Percentiles rank a stretch among this genome's conserved stretches.
phyloP scores from a whole-genome alignment of 2,888 invertebrate genomes.

The Eugnorisma glareosa region DNA sequence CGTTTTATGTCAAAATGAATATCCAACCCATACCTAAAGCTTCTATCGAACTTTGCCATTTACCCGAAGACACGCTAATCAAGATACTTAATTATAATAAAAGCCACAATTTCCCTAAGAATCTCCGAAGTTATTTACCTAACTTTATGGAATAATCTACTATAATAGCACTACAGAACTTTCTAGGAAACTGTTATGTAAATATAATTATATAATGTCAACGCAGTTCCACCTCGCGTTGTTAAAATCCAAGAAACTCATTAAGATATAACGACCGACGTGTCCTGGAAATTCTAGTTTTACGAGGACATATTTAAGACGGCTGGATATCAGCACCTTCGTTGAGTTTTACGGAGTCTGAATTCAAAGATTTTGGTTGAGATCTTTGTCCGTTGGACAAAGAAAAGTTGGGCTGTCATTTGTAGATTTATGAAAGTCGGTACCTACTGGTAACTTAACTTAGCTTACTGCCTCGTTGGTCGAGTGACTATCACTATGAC shows the following conservation, averaged over 20 bases:
- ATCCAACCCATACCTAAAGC: neutral
- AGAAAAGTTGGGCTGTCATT: neutral
- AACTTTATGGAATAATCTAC: conserved; percentile 20
- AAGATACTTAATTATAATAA: conserved; percentile 19
- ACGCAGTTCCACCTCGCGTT: conserved; percentile 36
- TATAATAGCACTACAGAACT: conserved; percentile 36
- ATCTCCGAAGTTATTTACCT: conserved; percentile 38
- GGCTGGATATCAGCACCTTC: conserved; percentile 6
- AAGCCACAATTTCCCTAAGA: conserved; percentile 34
- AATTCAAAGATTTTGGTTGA: neutral
- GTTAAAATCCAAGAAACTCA: conserved; percentile 59
- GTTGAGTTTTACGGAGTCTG: conserved; percentile 12
- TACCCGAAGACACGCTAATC: neutral
- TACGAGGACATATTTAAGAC: conserved; percentile 45
- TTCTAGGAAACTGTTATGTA: conserved; percentile 36
- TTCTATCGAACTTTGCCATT: conserved; percentile 7
- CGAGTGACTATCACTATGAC: too few relatives aligned
- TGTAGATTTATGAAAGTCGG: neutral
- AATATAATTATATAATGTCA: conserved; percentile 47
- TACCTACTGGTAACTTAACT: too few relatives aligned
- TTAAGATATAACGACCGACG: conserved; percentile 59
- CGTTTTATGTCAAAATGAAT: conserved; percentile 8
- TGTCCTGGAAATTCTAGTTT: conserved; percentile 43
- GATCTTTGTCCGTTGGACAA: neutral
- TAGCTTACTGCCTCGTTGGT: neutral